Conservation (phyloP, 2,113 vertebrate genomes). For the Pagrus major region DNA sequence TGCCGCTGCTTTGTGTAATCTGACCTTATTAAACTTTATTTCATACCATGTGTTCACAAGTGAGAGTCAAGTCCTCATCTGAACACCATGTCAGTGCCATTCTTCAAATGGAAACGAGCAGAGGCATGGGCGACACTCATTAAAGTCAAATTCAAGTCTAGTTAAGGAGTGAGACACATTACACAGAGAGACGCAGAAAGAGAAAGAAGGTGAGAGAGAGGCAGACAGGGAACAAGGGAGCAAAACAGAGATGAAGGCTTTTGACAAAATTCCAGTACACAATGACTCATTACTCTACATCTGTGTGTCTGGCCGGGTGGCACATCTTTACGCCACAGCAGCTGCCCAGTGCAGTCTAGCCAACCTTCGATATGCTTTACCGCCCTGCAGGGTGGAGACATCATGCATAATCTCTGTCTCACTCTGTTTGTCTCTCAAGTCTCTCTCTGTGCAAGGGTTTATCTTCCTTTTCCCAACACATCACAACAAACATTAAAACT, state of each 20-base stretch:
- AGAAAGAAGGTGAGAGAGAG: slow-evolving; percentile 33
- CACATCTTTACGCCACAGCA: slow-evolving; percentile 63
- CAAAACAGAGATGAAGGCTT: slow-evolving; percentile 68
- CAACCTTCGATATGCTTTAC: slow-evolving; percentile 59
- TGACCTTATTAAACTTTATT: slow-evolving; percentile 82
- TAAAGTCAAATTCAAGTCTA: slow-evolving; percentile 58
- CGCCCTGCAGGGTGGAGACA: slow-evolving; percentile 55
- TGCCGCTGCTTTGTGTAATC: slow-evolving; percentile 72
- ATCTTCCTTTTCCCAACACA: neutral
- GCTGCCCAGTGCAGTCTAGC: slow-evolving; percentile 64
- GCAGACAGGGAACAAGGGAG: slow-evolving; percentile 28
- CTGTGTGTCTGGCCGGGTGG: slow-evolving; percentile 67
- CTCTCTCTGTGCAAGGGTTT: slow-evolving; percentile 29
- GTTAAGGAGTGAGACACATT: neutral
- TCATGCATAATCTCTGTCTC: slow-evolving; percentile 57
- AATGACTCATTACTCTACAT: slow-evolving; percentile 73
- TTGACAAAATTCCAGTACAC: slow-evolving; percentile 65
- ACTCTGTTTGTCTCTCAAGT: slow-evolving; percentile 40
- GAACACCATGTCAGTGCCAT: slow-evolving; percentile 77
- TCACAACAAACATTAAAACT: slow-evolving; percentile 22
- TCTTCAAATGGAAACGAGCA: slow-evolving; percentile 40
- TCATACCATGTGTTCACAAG: slow-evolving; percentile 79
- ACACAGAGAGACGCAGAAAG: slow-evolving; percentile 14
- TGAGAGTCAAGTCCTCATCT: slow-evolving; percentile 77
- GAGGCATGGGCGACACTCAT: slow-evolving; percentile 11